phyloP scores from a whole-genome alignment of 2,797 vertebrate species.

The Enteromius thamalakanensis region DNA sequence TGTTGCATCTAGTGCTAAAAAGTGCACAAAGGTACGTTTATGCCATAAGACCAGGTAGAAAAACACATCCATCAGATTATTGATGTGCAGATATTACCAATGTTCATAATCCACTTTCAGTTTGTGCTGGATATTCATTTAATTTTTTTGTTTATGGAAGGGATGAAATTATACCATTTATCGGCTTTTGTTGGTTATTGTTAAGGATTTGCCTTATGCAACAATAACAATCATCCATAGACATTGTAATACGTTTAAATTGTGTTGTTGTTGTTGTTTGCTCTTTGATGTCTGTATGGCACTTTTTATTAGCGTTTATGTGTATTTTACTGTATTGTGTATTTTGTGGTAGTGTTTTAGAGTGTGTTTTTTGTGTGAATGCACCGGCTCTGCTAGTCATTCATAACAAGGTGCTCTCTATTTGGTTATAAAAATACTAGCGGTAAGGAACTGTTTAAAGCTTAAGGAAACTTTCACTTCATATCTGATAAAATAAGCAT shows the following conservation, averaged over 20 bases:
- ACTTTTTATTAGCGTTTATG: background rate
- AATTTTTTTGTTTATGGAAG: background rate
- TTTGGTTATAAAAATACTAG: constrained; percentile 7
- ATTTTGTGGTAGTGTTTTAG: background rate
- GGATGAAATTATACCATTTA: too few relatives aligned
- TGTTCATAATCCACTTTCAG: background rate
- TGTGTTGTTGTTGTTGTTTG: background rate
- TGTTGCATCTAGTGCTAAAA: too few relatives aligned
- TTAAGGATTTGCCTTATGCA: too few relatives aligned
- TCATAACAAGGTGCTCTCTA: constrained; percentile 29
- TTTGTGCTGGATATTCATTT: background rate
- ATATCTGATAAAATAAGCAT: constrained; percentile 24
- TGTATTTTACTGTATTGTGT: background rate
- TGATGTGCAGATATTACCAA: background rate
- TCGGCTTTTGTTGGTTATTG: background rate
- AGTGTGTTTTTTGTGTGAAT: constrained; percentile 56
- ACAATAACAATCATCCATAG: background rate
- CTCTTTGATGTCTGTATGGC: background rate
- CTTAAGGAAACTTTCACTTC: constrained; percentile 32
- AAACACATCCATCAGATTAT: background rate
- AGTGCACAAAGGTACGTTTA: too few relatives aligned
- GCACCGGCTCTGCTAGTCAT: constrained; percentile 37
- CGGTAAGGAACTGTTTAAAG: background rate
- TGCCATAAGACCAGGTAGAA: too few relatives aligned
- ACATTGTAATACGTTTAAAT: background rate